Evolutionary conservation across 2,888 invertebrate species (phyloP), one percentile per base, ranked within the genome.

Genomic region (Thecocarcelia acutangulata): DNA sequence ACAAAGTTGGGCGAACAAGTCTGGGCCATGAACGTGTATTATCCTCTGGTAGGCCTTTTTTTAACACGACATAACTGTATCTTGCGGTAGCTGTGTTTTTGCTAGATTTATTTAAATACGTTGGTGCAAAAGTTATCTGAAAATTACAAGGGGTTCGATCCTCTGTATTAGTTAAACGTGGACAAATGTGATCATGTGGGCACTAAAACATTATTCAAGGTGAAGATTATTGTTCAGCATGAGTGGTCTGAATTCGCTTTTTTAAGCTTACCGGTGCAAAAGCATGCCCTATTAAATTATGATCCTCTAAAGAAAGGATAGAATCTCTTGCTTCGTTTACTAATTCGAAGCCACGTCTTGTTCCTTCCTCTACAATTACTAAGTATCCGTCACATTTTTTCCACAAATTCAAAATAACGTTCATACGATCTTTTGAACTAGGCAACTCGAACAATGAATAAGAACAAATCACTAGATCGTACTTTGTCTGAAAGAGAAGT

Each of bases 291-390:
- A 87, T 87, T 15, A 52, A 87, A 85, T 82, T 89, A 85, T 83
- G 90, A 84, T 37, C 91, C 83, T 70, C 93, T 87, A 88, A 93
- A 5, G 54, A 80, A 1, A 97, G 90, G 40, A 98, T 91, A 88
- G 94, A 96, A 84, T 97, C 95, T 85, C 97, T 92, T 0, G 96
- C 96, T 92, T 98, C 97, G 85, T 95, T 94, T 0, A 98, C 92
- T 85, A 96, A 92, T 88, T 93, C 92, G 87, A 96, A 97, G 2
- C 97, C 98, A 48, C 95, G 94, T 83, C 93, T 94, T 0, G 95
- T 94, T 5, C 98, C 98, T 84, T 95, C 93, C 90, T 98, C 98
- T 0, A 97, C 93, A 4, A 98, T 92, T 13, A 98, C 92, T 87
- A 98, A 91, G 88, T 95, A 97, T 12, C 94, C 93, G 84, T 94